Conservation (phyloP, 2,797 vertebrate species). For the Sandelia bainsii region DNA sequence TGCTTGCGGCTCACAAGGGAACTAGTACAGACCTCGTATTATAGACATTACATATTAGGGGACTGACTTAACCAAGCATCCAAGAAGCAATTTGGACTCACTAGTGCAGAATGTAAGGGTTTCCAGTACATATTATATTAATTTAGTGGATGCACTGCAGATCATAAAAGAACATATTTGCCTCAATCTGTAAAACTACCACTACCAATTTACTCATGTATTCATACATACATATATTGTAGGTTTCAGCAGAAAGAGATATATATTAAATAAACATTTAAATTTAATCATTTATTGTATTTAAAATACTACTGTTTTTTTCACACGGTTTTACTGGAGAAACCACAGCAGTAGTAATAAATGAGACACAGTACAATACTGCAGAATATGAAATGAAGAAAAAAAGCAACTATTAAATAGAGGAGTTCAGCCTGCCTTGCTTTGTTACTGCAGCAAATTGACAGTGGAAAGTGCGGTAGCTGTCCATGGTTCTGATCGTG, state of each 20-base stretch:
- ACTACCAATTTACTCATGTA: neutral
- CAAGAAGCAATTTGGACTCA: constrained; percentile 12
- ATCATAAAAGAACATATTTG: neutral
- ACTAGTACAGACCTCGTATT: constrained; percentile 23
- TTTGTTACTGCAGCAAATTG: neutral
- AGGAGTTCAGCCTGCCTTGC: neutral
- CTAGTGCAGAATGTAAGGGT: constrained; percentile 5
- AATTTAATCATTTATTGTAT: neutral
- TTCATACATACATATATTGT: neutral
- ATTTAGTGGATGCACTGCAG: constrained; percentile 7
- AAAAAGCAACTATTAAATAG: neutral
- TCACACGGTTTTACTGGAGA: neutral
- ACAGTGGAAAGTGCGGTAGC: constrained; percentile 3
- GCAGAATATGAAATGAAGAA: neutral
- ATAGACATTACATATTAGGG: constrained; percentile 23
- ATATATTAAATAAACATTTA: neutral
- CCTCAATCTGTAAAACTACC: neutral
- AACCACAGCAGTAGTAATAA: too few relatives aligned
- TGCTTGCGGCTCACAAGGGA: constrained; percentile 37
- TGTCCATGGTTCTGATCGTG: constrained; percentile 52
- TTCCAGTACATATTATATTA: constrained; percentile 17
- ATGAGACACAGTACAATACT: neutral
- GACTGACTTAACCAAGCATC: constrained; percentile 26
- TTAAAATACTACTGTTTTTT: neutral
- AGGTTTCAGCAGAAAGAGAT: neutral